Evolutionary conservation across 1,140 invertebrate species (phyloP).

Genomic region (Teleopsis dalmanni): DNA sequence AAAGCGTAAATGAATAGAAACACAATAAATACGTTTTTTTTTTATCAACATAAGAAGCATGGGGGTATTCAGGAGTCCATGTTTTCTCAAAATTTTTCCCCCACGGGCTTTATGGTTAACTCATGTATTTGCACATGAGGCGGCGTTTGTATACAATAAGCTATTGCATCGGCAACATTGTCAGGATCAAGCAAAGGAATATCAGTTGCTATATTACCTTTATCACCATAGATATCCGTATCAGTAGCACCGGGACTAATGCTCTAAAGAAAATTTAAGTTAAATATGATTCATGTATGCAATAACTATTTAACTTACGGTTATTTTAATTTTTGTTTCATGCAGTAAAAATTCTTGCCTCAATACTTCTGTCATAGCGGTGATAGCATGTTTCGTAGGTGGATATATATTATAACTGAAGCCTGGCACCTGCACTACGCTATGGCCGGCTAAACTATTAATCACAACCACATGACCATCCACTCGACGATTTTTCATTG

Average conservation of each 20-base stretch:
- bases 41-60: too few relatives aligned
- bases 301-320: slow-evolving; percentile 27
- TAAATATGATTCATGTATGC: neutral
- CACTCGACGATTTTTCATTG: slow-evolving; percentile 56
- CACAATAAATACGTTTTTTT: too few relatives aligned
- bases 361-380: slow-evolving; percentile 56
- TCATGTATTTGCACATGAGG: slow-evolving; percentile 47
- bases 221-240: slow-evolving; percentile 33
- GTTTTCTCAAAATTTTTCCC: slow-evolving; percentile 20
- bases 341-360: slow-evolving; percentile 54
- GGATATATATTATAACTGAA: slow-evolving; percentile 49
- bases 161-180: slow-evolving; percentile 52
- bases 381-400: slow-evolving; percentile 62
- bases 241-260: slow-evolving; percentile 54
- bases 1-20: too few relatives aligned
- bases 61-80: neutral
- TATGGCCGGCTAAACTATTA: slow-evolving; percentile 54
- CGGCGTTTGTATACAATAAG: slow-evolving; percentile 54
- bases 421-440: slow-evolving; percentile 41
- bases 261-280: slow-evolving; percentile 39
- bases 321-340: slow-evolving; percentile 58
- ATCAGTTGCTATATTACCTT: slow-evolving; percentile 4
- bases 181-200: slow-evolving; percentile 32
- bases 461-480: slow-evolving; percentile 66
- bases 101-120: slow-evolving; percentile 26